phyloP scores from a whole-genome alignment of 1,140 invertebrate genomes.

The Drosophila repleta region DNA sequence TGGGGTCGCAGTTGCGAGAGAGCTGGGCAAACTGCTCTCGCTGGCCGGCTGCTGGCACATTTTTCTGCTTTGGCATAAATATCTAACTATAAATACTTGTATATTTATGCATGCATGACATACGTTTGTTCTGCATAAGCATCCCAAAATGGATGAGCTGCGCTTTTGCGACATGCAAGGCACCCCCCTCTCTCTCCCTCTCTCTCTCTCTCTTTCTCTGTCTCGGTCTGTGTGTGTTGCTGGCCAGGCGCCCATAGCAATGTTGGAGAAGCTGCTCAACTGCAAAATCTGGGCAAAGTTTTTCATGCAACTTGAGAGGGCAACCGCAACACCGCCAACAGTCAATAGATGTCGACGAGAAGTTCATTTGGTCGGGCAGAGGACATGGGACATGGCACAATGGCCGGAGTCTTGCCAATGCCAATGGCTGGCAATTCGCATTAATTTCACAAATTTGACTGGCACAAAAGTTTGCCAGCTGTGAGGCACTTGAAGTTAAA shows the following conservation, averaged over 20 bases:
- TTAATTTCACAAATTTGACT: conserved; percentile 80
- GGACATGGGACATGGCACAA: conserved; percentile 37
- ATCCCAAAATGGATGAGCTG: conserved; percentile 59
- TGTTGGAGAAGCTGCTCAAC: conserved; percentile 34
- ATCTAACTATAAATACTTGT: conserved; percentile 73
- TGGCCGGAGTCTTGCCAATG: conserved; percentile 22
- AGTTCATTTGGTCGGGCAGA: conserved; percentile 17
- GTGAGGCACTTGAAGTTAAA: conserved; percentile 73
- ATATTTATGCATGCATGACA: conserved; percentile 81
- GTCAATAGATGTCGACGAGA: conserved; percentile 28
- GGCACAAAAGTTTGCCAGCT: conserved; percentile 64
- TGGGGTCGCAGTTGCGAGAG: conserved; percentile 69
- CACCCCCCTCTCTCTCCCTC: no score
- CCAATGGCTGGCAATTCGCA: conserved; percentile 60
- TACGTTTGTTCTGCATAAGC: conserved; percentile 72
- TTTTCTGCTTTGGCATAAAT: conserved; percentile 60
- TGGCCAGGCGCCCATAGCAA: conserved; percentile 35
- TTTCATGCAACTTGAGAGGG: conserved; percentile 59
- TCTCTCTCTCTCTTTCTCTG: not conserved
- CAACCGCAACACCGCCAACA: conserved; percentile 53
- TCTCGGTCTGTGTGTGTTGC: not conserved
- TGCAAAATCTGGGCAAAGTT: conserved; percentile 62
- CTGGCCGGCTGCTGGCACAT: conserved; percentile 30
- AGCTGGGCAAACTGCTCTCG: no score
- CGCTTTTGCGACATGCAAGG: conserved; percentile 26